phyloP scores from a whole-genome alignment of 2,888 invertebrate species.

The Crossocerus cetratus region DNA sequence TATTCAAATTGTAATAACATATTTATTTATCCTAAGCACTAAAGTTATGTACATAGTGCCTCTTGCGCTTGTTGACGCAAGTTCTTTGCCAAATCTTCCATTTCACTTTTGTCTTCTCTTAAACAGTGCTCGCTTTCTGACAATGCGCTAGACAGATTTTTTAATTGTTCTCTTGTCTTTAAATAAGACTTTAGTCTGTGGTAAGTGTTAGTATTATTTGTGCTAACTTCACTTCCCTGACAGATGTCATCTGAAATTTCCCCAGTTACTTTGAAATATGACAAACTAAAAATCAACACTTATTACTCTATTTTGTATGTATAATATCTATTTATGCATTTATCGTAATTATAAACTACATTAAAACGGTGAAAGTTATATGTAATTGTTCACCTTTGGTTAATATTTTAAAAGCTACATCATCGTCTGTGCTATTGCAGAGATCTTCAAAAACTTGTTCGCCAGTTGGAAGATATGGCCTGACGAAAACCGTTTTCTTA shows the following conservation, averaged over 20 bases:
- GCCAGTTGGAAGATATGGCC: constrained; percentile 66
- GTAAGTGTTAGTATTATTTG: constrained; percentile 65
- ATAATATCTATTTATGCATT: too few species aligned
- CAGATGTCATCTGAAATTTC: constrained; percentile 75
- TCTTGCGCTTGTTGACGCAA: constrained; percentile 74
- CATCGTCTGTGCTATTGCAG: constrained; percentile 59
- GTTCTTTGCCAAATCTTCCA: constrained; percentile 72
- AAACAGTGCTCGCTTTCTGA: constrained; percentile 65
- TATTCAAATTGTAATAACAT: too few species aligned
- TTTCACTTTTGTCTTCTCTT: constrained; percentile 65
- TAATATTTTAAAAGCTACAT: constrained; percentile 66
- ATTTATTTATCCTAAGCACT: not conserved
- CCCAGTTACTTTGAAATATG: too few species aligned
- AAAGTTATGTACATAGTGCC: constrained; percentile 61
- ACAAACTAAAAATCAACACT: too few species aligned
- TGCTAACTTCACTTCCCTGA: constrained; percentile 58
- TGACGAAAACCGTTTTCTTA: constrained; percentile 68
- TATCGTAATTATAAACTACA: constrained; percentile 29
- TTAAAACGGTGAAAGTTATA: constrained; percentile 13
- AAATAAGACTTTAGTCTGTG: constrained; percentile 70
- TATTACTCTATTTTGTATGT: too few species aligned
- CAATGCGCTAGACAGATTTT: constrained; percentile 65
- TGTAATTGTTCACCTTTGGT: constrained; percentile 52
- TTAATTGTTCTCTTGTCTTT: constrained; percentile 70
- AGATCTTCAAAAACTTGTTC: constrained; percentile 72